Base-by-base conservation (phyloP, 2,888 invertebrate species). In the Drosophila fulvimacula region DNA sequence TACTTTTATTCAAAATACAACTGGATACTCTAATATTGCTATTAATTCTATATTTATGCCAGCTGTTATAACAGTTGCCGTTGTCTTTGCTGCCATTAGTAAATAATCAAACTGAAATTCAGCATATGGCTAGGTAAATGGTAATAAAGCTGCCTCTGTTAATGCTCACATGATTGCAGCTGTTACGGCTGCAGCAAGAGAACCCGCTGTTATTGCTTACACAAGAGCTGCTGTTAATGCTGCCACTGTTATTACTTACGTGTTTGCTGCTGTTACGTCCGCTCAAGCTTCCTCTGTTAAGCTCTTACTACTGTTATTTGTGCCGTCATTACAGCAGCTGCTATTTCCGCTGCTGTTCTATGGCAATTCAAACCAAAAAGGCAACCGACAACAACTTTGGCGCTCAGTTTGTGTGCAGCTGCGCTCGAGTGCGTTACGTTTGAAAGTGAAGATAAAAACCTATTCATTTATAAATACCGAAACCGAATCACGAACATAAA, bases 341-440 rank as follows among this genome's bases (percentile, higher is more conserved):
- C 13, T 72, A 61, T 42, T 49, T 21, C 11, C 10, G 21, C 17
- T 44, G 6, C 11, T 32, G 10, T 32, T 51, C n/a, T 13, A 24
- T 19, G 30, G 15, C 27, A 58, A 34, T 69, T 73, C 36, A 76
- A 82, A 74, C 70, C 72, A 67, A 85, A 85, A 82, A 81, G 80
- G 75, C 82, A 39, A 69, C 53, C 24, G 77, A 39, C 32, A 17
- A 38, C 62, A 58, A 59, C 61, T 67, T 79, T 65, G 67, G 56
- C 53, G 65, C 64, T 64, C 64, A 83, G 79, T 86, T 86, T 59
- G 60, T 69, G 77, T 77, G 62, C 69, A 83, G 79, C 83, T 72
- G 77, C 69, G 68, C 57, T 68, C 77, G 79, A 83, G 77, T 83
- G 61, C 79, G 75, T 58, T 57, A 73, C 81, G 52, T 66, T 69